Percentiles rank a stretch among this genome's conserved stretches.
Conservation (phyloP, 2,797 vertebrate species). For the Poecilia gillii region DNA sequence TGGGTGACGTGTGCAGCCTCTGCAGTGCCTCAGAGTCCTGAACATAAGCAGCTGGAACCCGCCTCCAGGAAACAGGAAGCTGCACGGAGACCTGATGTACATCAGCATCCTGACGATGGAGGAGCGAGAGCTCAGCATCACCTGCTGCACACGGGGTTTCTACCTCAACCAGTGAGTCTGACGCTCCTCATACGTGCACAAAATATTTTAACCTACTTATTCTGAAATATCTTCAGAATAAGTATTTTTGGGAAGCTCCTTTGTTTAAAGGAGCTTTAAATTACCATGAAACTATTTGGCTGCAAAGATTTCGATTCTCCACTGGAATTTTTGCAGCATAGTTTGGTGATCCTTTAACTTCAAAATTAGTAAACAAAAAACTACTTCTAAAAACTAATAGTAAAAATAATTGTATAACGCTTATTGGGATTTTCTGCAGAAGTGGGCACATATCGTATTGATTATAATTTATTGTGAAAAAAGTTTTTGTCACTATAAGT, state of each 20-base stretch:
- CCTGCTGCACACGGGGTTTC: constrained; percentile 89
- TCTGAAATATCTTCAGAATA: background rate
- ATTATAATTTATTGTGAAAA: no score
- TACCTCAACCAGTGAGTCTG: constrained; percentile 92
- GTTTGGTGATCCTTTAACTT: background rate
- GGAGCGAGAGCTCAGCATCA: constrained; percentile 90
- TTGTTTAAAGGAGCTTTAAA: no score
- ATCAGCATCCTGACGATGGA: constrained; percentile 90
- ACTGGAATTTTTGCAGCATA: background rate
- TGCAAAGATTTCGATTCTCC: background rate
- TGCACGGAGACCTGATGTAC: constrained; percentile 96
- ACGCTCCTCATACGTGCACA: background rate
- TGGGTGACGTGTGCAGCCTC: constrained; percentile 73
- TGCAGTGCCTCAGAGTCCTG: constrained; percentile 91
- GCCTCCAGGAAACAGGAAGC: constrained; percentile 93
- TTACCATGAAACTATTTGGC: background rate
- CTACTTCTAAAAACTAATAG: background rate
- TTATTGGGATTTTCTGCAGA: background rate
- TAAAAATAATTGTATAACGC: background rate
- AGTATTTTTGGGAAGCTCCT: no score
- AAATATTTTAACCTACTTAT: background rate
- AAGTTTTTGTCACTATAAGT: no score
- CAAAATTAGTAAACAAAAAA: background rate
- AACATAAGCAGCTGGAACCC: constrained; percentile 96
- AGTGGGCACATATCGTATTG: no score